Evolutionary conservation across 2,797 vertebrate genomes (phyloP), one percentile per base, ranked within the genome.

Genomic region (Leptodactylus fallax): DNA sequence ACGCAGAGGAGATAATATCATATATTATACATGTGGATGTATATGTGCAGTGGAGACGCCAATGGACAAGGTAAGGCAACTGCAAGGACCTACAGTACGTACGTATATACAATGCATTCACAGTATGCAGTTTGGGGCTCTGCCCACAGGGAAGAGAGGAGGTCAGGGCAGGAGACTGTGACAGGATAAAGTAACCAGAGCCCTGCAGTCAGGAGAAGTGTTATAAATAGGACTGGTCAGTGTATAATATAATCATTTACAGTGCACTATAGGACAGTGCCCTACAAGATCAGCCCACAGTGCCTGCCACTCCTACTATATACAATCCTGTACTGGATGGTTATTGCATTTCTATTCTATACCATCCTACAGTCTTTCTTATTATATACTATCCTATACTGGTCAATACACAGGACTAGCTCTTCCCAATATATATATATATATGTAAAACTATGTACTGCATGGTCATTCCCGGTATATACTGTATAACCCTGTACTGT

Each of bases 51-150:
- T 23, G 47, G 60, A 81, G 6, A 45, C 45, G 51, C 13, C 49
- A 17, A 2, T 74, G 82, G 53, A 17, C 82, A 84, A 74, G 82
- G 82, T 84, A 84, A 84, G 81, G 14, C 7, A 53, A 53, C 3
- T 25, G 76, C 6, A 4, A 45, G 5, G 13, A 72, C 25, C 7
- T 14, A 12, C 49, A 74, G n/a, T 74, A 72, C 51, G 14, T n/a
- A n/a, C n/a, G 27, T 72, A 45, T 58, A 23, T 45, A 63, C 36
- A 81, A 21, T 79, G 23, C 3, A 0, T 9, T 23, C 14, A 69
- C 65, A 69, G 81, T 36, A 27, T 67, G 13, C 63, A 55, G 45
- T 21, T 13, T 55, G 13, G 23, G 19, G 9, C 7, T 51, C 36
- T 27, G 14, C 1, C 10, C 14, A 25, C 47, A 25, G 63, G 21